Evolutionary conservation across 2,113 vertebrate species (phyloP), one percentile per base, ranked within the genome.

Genomic region (Zosterops pallidus): DNA sequence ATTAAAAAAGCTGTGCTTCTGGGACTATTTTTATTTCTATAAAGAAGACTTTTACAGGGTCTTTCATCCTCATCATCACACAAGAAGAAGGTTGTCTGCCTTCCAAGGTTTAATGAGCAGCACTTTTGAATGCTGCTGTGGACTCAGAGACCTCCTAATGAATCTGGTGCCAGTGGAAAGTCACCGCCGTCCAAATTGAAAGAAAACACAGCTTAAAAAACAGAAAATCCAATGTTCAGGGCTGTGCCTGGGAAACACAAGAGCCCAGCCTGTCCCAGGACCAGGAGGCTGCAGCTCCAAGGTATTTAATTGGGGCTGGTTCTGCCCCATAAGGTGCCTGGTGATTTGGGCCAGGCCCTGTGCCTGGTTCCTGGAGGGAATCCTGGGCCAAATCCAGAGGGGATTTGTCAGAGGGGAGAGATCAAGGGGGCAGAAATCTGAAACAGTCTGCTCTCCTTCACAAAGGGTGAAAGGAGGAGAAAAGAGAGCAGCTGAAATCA

Each of bases 41-140:
- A 81, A 82, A 71, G 49, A 86, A 39, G 52, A 72, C 29, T 60
- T 90, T 72, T 62, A 57, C 23, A 44, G 83, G 57, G 6, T 10
- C 46, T 94, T 95, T 92, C 65, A 62, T 82, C 80, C 72, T 64
- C 41, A 35, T 65, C 76, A 19, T 19, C n/a, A 12, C 6, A 59
- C 49, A 70, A 89, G 76, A 82, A 64, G 62, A 93, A 86, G 63
- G 64, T 47, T 90, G 44, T 86, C 83, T 94, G 52, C 79, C 59
- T 81, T 71, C 88, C 68, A 75, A 39, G 65, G 35, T 83, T 86
- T 96, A 96, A 95, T 53, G 83, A 96, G 90, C 72, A 68, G 33
- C 49, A 64, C 76, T 89, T 86, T 17, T 53, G 64, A 86, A 78
- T 68, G 12, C 24, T 37, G 62, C 78, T 72, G 11, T 25, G n/a